Percentiles rank a stretch among this genome's conserved stretches.
Conservation (phyloP, 2,888 invertebrate genomes). For the Agrotis segetum region DNA sequence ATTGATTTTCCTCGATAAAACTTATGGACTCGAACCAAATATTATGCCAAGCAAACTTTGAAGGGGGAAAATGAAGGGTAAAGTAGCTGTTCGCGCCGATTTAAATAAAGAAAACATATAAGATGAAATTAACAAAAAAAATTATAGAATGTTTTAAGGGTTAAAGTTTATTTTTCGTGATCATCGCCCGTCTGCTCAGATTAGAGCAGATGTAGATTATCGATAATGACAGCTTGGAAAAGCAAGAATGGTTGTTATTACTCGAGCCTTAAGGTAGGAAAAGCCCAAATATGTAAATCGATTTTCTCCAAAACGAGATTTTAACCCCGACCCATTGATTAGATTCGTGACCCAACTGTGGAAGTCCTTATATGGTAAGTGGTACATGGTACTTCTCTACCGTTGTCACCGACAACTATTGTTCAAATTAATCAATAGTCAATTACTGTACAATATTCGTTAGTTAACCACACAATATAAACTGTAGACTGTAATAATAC, state of each 20-base stretch:
- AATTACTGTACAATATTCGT: slow-evolving; percentile 40
- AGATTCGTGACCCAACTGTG: slow-evolving; percentile 47
- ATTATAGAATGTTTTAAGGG: no score
- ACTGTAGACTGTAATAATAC: slow-evolving; percentile 58
- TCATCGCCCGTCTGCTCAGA: not conserved
- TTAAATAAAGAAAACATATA: slow-evolving; percentile 15
- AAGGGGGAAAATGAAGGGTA: slow-evolving; percentile 19
- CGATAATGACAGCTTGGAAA: not conserved
- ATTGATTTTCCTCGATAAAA: slow-evolving; percentile 67
- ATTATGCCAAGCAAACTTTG: slow-evolving; percentile 38
- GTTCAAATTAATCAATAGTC: slow-evolving; percentile 49
- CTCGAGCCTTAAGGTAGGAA: not conserved
- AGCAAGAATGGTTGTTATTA: slow-evolving; percentile 1
- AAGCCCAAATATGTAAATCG: slow-evolving; percentile 20
- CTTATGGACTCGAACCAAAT: slow-evolving; percentile 45
- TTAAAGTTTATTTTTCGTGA: not conserved
- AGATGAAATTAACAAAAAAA: not conserved
- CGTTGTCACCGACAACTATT: slow-evolving; percentile 47
- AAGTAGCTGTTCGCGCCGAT: not conserved
- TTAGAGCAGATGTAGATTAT: not conserved
- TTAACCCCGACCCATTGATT: slow-evolving; percentile 40
- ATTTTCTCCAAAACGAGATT: slow-evolving; percentile 34
- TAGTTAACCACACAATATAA: slow-evolving; percentile 50
- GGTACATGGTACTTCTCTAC: slow-evolving; percentile 25
- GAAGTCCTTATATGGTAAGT: slow-evolving; percentile 13